A percentile compares a stretch with the other conserved stretches of the same genome.
Conservation (phyloP, 2,888 invertebrate genomes). For the Ennomos quercinarius region DNA sequence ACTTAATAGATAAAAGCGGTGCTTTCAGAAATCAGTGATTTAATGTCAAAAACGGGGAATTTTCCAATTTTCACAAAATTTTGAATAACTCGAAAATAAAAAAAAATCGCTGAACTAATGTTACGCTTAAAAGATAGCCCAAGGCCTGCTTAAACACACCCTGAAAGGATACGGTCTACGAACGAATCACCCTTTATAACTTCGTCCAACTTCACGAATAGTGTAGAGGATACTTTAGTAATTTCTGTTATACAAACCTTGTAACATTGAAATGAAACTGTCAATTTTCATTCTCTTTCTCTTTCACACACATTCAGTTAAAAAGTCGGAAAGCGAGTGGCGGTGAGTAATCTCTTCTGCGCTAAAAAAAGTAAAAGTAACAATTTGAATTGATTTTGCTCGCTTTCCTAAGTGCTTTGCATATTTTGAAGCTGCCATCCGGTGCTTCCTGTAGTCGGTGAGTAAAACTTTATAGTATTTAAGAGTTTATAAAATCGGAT, state of each 20-base stretch:
- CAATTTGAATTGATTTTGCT: conserved; percentile 21
- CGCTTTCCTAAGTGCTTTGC: conserved; percentile 37
- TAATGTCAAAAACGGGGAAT: too few species aligned
- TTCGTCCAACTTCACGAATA: too few species aligned
- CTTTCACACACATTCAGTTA: conserved; percentile 62
- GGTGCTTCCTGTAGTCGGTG: conserved; percentile 30
- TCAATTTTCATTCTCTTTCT: conserved; percentile 27
- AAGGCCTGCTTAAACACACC: too few species aligned
- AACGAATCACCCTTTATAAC: too few species aligned
- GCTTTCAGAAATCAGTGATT: too few species aligned
- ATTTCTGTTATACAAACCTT: neutral
- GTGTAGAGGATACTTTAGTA: too few species aligned
- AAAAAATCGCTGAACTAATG: too few species aligned
- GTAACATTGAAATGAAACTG: conserved; percentile 40
- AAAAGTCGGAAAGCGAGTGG: conserved; percentile 66
- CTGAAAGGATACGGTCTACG: too few species aligned
- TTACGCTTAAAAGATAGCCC: too few species aligned
- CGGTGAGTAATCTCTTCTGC: conserved; percentile 68
- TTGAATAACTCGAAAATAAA: too few species aligned
- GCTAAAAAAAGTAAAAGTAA: conserved; percentile 43
- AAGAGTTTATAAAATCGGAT: conserved; percentile 39
- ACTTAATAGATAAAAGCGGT: too few species aligned
- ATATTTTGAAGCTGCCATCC: conserved; percentile 34
- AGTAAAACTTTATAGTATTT: conserved; percentile 29
- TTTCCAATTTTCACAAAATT: too few species aligned